Evolutionary conservation across 2,113 vertebrate species (phyloP).

Genomic region (Tiliqua scincoides): DNA sequence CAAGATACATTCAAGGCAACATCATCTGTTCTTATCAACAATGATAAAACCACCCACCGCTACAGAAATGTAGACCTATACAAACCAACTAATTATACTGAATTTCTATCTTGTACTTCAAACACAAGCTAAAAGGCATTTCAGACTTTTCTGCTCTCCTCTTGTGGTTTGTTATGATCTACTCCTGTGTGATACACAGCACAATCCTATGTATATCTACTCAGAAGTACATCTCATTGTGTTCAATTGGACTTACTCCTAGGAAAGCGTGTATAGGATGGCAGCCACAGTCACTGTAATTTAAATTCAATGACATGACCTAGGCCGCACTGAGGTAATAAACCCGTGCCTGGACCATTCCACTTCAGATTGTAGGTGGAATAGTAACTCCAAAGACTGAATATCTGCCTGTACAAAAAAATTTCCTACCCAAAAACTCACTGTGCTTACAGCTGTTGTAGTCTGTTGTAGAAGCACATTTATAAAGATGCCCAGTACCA

Average conservation of each 20-base stretch:
- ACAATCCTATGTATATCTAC: too few relatives aligned
- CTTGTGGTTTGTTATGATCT: too few relatives aligned
- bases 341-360: not conserved
- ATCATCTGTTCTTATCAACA: not conserved
- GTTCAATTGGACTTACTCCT: too few relatives aligned
- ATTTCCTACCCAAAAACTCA: too few relatives aligned
- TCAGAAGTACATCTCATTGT: too few relatives aligned
- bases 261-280: too few relatives aligned
- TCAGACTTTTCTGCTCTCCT: not conserved
- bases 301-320: too few relatives aligned
- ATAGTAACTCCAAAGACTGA: not conserved
- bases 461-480: not conserved
- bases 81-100: not conserved
- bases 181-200: too few relatives aligned
- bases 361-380: not conserved
- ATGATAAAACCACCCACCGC: not conserved
- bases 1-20: not conserved
- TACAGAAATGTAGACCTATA: not conserved
- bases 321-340: not conserved
- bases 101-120: not conserved
- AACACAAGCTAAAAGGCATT: not conserved
- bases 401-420: not conserved
- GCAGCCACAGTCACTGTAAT: not conserved
- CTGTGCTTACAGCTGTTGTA: not conserved
- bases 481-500: not conserved